phyloP scores from a whole-genome alignment of 1,140 invertebrate species.

The Metaphire vulgaris region DNA sequence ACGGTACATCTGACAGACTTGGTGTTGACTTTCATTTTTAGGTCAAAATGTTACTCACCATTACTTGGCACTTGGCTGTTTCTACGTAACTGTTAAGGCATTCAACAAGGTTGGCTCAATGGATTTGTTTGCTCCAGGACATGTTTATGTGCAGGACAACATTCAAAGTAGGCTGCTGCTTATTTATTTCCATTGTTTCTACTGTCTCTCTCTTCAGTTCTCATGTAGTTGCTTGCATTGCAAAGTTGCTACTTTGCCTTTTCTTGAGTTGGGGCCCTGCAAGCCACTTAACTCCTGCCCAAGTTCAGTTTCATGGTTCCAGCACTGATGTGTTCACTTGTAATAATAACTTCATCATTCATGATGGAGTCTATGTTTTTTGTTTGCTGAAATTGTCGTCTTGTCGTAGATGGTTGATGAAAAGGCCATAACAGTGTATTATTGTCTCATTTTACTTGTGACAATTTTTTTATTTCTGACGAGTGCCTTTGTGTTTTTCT shows the following conservation, averaged over 20 bases:
- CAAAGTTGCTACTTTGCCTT: not conserved
- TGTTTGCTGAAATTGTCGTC: too few species aligned
- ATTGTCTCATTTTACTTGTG: too few species aligned
- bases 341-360: not conserved
- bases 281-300: not conserved
- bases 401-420: too few species aligned
- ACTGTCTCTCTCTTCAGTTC: not conserved
- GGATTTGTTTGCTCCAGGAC: not conserved
- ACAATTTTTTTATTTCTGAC: too few species aligned
- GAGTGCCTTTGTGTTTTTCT: too few species aligned
- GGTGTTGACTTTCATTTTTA: not conserved
- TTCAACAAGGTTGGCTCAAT: not conserved
- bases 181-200: not conserved
- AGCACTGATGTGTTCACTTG: not conserved
- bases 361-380: not conserved
- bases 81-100: not conserved
- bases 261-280: not conserved
- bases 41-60: not conserved
- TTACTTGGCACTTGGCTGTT: not conserved
- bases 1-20: not conserved
- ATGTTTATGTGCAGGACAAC: not conserved
- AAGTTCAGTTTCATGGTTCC: not conserved
- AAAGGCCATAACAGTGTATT: too few species aligned
- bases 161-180: not conserved
- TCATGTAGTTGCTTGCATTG: too few species aligned